Base-by-base conservation (phyloP, 2,797 vertebrate genomes). In the Sebastes cheni region DNA sequence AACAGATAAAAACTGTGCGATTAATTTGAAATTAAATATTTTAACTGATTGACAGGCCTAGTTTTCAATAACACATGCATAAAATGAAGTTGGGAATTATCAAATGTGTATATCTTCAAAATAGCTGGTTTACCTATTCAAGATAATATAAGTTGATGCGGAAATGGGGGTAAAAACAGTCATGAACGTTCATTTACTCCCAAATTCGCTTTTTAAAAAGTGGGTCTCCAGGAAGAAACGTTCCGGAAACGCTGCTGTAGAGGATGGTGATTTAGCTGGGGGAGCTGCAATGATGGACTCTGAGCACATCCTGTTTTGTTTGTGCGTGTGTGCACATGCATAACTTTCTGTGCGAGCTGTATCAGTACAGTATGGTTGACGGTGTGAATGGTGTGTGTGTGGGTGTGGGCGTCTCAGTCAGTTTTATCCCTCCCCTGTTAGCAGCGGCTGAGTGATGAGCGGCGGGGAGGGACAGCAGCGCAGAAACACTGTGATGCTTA, bases 301-400 rank as follows among this genome's bases (percentile, higher is more conserved):
- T 64, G 67, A 83, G 79, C 75, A 86, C 83, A 61, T 93, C 88
- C 88, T 88, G 85, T 90, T 88, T 88, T 80, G 65, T 67, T 69
- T 84, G 58, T 67, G 60, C 46, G 76, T 68, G 20, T 58, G 59
- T 22, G 22, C 25, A 46, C 18, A 20, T 50, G 58, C 46, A 36
- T 42, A 30, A 23, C 23, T n/a, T 32, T 16, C 8, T 29, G 20
- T 14, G 2, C 6, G 18, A 55, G 14, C 13, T 20, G 11, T 59
- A 46, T 20, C 2, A 16, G 22, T 39, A 65, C 71, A 55, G 58
- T 67, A 9, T 10, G 11, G 52, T 7, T 42, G 50, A 58, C 65
- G 14, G 23, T 34, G 55, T 75, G 70, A 14, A 1, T 25, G 30
- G 55, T 58, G 42, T 39, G 30, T 23, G 16, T 77, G 79, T 65